phyloP scores from a whole-genome alignment of 2,113 vertebrate genomes.

The Neomonachus schauinslandi region DNA sequence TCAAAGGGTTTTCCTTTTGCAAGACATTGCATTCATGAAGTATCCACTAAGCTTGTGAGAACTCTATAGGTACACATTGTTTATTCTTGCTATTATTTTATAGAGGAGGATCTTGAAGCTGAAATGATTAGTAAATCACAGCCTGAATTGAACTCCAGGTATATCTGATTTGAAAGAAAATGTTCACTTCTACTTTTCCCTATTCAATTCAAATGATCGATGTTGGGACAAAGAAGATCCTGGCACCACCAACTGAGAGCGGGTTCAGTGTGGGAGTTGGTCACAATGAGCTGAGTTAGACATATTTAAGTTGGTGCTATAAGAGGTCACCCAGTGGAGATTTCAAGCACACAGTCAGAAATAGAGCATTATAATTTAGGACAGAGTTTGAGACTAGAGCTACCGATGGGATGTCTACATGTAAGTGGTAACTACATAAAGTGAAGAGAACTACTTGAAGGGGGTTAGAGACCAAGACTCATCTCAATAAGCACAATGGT shows the following conservation, averaged over 20 bases:
- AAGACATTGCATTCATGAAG: not conserved
- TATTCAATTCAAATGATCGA: not conserved
- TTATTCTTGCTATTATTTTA: not conserved
- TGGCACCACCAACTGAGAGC: not conserved
- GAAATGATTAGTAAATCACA: not conserved
- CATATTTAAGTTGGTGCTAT: not conserved
- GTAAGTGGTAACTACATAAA: not conserved
- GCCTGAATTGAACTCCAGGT: not conserved
- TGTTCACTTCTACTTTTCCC: not conserved
- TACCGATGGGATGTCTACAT: too few species aligned
- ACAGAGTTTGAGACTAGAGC: not conserved
- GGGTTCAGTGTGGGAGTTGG: not conserved
- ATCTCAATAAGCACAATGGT: not conserved
- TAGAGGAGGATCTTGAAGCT: not conserved
- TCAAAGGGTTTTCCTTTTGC: not conserved
- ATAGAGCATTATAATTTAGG: not conserved
- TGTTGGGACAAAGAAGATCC: not conserved
- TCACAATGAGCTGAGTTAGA: not conserved
- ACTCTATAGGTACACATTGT: not conserved
- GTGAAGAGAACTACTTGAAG: not conserved
- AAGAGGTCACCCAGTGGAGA: not conserved
- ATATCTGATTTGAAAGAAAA: not conserved
- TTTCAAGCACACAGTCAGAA: not conserved
- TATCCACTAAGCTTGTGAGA: not conserved
- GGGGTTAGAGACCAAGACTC: not conserved